A percentile compares a stretch with the other conserved stretches of the same genome.
Evolutionary conservation across 2,113 vertebrate species (phyloP).

Genomic region (Halichoerus grypus): DNA sequence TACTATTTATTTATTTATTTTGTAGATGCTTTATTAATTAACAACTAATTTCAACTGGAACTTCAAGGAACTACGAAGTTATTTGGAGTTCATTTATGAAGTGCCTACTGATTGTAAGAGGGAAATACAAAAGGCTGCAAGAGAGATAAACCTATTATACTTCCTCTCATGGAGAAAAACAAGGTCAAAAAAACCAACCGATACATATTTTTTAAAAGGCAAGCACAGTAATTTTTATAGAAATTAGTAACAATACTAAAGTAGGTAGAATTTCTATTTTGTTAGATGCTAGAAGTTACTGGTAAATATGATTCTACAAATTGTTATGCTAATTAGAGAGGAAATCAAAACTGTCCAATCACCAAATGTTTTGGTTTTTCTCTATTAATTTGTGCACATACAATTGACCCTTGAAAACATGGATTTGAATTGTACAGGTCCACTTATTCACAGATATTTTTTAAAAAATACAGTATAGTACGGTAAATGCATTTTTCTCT

Average conservation of each 20-base stretch:
- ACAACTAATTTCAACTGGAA: neutral
- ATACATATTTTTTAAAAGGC: neutral
- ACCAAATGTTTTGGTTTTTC: neutral
- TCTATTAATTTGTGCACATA: neutral
- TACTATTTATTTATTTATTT: conserved; percentile 10
- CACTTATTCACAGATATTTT: neutral
- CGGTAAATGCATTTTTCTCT: neutral
- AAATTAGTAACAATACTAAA: neutral
- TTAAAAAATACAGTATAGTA: neutral
- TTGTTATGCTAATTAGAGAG: neutral
- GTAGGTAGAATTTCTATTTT: neutral
- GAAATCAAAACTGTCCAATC: conserved; percentile 13
- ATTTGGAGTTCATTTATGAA: conserved; percentile 47
- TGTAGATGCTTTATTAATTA: conserved; percentile 17
- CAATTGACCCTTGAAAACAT: neutral
- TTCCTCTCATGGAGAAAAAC: neutral
- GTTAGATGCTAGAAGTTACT: conserved; percentile 5
- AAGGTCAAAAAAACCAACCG: neutral
- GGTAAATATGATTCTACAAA: conserved; percentile 31
- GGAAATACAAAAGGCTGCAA: neutral
- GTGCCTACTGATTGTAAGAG: neutral
- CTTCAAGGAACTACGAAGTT: neutral
- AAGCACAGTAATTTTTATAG: neutral
- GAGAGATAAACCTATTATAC: neutral
- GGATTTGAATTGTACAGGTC: neutral